Evolutionary conservation across 2,888 invertebrate species (phyloP).

Genomic region (Lingula anatina): DNA sequence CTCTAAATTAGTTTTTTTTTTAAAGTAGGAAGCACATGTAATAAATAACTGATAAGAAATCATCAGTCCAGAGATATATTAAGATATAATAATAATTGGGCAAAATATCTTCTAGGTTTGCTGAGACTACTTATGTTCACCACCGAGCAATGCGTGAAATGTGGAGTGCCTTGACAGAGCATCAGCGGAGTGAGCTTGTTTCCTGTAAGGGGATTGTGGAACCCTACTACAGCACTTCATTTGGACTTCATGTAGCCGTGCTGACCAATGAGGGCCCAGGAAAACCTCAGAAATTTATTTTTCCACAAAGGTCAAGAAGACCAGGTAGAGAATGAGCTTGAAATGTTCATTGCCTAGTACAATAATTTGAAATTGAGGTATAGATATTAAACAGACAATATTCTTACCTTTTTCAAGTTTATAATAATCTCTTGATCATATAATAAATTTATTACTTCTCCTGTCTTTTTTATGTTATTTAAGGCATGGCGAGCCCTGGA

Average conservation of each 20-base stretch:
- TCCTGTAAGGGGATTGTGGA: conserved; percentile 11
- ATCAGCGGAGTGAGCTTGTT: conserved; percentile 8
- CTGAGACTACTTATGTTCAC: conserved; percentile 7
- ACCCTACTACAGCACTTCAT: conserved; percentile 14
- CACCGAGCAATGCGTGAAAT: conserved; percentile 15
- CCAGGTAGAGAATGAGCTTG: conserved; percentile 1
- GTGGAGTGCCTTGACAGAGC: conserved; percentile 7
- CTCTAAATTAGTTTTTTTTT: too few relatives aligned
- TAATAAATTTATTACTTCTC: too few relatives aligned
- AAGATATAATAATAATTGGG: too few relatives aligned
- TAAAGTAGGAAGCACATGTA: too few relatives aligned
- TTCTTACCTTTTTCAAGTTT: too few relatives aligned
- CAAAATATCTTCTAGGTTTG: not conserved
- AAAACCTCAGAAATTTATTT: conserved; percentile 13
- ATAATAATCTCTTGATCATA: too few relatives aligned
- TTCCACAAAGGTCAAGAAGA: conserved; percentile 11
- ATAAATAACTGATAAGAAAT: too few relatives aligned
- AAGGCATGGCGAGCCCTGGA: conserved; percentile 12
- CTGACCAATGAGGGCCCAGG: conserved; percentile 15
- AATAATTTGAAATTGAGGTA: not conserved
- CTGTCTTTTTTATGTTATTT: not conserved
- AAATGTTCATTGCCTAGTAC: not conserved
- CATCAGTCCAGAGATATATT: too few relatives aligned
- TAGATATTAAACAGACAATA: too few relatives aligned
- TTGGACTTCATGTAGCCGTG: conserved; percentile 15